Conservation (phyloP, 2,113 vertebrate genomes). For the Lagopus muta region DNA sequence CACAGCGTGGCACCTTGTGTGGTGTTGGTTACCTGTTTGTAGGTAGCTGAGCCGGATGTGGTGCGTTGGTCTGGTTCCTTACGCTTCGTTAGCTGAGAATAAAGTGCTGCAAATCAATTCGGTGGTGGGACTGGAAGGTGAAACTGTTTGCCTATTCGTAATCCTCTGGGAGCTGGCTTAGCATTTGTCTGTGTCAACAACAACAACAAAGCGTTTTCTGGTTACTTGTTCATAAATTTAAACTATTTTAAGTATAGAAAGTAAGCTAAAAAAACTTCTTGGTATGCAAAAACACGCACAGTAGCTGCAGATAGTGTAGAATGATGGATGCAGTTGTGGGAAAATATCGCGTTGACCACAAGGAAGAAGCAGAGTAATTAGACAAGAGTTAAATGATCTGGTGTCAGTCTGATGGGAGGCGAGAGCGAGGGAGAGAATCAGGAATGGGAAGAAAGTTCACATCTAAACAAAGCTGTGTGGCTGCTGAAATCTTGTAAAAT, state of each 20-base stretch:
- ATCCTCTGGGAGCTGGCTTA: neutral
- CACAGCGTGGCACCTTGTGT: neutral
- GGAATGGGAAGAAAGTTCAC: neutral
- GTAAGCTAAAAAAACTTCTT: neutral
- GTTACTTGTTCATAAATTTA: neutral
- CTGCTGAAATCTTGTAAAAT: slow-evolving; percentile 10
- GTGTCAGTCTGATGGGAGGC: neutral
- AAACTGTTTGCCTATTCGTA: neutral
- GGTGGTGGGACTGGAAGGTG: neutral
- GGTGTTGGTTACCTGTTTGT: neutral
- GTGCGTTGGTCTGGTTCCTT: neutral
- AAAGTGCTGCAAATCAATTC: neutral
- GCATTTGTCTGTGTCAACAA: neutral
- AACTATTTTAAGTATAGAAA: neutral
- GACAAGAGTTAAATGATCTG: neutral
- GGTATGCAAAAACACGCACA: neutral
- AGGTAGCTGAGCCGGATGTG: neutral
- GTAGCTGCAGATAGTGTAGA: neutral
- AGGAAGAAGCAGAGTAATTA: neutral
- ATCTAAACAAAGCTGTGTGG: neutral
- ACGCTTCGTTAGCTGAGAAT: neutral
- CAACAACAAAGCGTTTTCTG: neutral
- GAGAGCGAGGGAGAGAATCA: neutral
- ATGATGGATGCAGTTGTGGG: neutral
- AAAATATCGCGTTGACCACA: neutral